Conservation (phyloP, 2,797 vertebrate genomes). For the Characodon lateralis region DNA sequence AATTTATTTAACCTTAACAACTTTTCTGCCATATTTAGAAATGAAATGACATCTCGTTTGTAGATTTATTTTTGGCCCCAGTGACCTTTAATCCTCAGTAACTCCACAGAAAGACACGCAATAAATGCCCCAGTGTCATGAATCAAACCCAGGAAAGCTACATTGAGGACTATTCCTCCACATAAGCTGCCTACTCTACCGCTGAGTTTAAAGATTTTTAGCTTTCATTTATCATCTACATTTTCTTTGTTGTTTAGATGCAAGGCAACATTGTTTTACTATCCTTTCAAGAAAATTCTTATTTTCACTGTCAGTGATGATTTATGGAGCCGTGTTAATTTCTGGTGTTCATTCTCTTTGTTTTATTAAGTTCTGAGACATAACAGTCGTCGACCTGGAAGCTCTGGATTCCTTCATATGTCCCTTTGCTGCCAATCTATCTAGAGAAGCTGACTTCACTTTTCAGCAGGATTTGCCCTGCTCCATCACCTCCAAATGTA, state of each 20-base stretch:
- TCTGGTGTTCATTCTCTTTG: neutral
- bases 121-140: neutral
- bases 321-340: neutral
- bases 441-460: neutral
- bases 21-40: neutral
- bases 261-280: neutral
- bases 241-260: neutral
- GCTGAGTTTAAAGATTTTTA: neutral
- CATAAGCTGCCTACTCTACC: neutral
- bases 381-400: neutral
- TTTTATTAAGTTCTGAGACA: neutral
- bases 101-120: neutral
- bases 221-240: neutral
- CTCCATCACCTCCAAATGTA: too few species aligned
- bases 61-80: neutral
- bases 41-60: neutral
- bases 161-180: neutral
- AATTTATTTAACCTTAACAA: neutral
- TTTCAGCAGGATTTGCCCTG: neutral
- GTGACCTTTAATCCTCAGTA: neutral
- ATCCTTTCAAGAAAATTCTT: neutral
- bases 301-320: neutral
- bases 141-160: neutral
- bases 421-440: neutral
- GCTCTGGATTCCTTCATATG: neutral